A percentile compares a stretch with the other conserved stretches of the same genome.
phyloP scores from a whole-genome alignment of 2,888 invertebrate genomes.

The Eledone cirrhosa region DNA sequence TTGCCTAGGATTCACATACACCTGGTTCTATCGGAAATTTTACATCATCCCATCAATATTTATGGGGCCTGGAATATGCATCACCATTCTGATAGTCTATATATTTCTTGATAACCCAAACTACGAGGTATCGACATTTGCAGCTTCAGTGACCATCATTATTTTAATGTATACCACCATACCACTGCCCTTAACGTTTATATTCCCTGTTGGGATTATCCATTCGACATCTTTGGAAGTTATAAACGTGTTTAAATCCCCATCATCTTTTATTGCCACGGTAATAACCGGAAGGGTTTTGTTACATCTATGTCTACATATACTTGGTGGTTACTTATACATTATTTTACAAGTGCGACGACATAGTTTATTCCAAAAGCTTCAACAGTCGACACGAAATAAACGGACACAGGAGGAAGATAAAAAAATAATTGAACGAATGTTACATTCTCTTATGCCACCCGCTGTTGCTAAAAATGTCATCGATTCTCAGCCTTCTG shows the following conservation, averaged over 20 bases:
- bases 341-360: constrained; percentile 86
- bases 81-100: constrained; percentile 55
- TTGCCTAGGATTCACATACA: constrained; percentile 63
- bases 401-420: constrained; percentile 90
- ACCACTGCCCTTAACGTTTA: constrained; percentile 88
- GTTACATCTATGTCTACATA: constrained; percentile 87
- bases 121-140: constrained; percentile 64
- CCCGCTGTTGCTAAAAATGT: constrained; percentile 80
- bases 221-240: constrained; percentile 89
- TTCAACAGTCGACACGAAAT: constrained; percentile 89
- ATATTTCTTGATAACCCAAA: constrained; percentile 50
- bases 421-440: constrained; percentile 92
- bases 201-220: constrained; percentile 79
- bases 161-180: constrained; percentile 92
- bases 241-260: constrained; percentile 65
- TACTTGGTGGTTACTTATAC: constrained; percentile 91
- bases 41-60: constrained; percentile 75
- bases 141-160: constrained; percentile 77
- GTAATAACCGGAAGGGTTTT: constrained; percentile 72
- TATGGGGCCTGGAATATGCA: constrained; percentile 60
- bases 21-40: constrained; percentile 64
- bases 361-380: constrained; percentile 96
- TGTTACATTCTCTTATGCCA: constrained; percentile 94
- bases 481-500: constrained; percentile 59
- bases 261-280: constrained; percentile 40